Conservation (phyloP, 2,797 vertebrate species). For the Chelidonichthys spinosus region DNA sequence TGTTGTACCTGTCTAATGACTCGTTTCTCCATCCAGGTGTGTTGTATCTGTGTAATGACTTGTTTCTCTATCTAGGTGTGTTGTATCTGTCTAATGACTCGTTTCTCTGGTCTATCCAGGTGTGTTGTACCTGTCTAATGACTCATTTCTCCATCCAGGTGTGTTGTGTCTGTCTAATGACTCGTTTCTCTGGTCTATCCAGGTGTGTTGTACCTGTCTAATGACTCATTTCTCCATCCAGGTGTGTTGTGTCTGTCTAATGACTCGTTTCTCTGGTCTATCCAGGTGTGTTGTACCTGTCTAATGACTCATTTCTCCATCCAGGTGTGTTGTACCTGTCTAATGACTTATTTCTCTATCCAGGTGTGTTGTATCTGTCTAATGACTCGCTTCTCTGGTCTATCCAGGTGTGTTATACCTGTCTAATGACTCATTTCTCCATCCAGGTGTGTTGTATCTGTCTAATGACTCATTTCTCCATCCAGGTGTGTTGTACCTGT, state of each 20-base stretch:
- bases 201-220: not conserved
- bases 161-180: not conserved
- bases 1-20: slow-evolving; percentile 68
- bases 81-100: too few relatives aligned
- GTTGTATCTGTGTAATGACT: too few relatives aligned
- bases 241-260: slow-evolving; percentile 1
- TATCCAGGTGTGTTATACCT: not conserved
- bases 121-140: not conserved
- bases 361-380: not conserved
- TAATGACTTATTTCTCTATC: not conserved
- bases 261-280: slow-evolving; percentile 82
- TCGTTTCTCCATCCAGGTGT: slow-evolving; percentile 95
- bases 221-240: not conserved
- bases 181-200: not conserved
- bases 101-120: too few relatives aligned
- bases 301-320: not conserved
- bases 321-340: not conserved
- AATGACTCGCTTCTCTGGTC: not conserved
- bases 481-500: not conserved
- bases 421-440: not conserved
- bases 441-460: not conserved
- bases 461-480: not conserved
- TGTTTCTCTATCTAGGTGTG: too few relatives aligned
- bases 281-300: slow-evolving; percentile 49
- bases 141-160: not conserved